Evolutionary conservation across 2,797 vertebrate species (phyloP).

Genomic region (Chloroceryle inda): DNA sequence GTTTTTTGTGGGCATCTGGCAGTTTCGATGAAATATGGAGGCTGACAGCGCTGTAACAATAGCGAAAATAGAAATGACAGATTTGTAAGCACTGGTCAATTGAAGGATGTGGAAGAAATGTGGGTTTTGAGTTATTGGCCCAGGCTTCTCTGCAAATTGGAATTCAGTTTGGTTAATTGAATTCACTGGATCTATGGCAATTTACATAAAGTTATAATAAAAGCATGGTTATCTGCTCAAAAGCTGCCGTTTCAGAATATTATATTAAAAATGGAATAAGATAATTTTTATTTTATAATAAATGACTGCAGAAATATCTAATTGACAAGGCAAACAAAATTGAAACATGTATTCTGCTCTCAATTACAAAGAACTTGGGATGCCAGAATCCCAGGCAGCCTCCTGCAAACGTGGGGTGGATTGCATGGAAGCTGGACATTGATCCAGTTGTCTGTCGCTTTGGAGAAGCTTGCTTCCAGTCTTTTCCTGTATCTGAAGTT

Average conservation of each 20-base stretch:
- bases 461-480: not conserved
- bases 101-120: slow-evolving; percentile 1
- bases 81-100: slow-evolving; percentile 17
- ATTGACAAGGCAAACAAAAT: not conserved
- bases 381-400: accelerated
- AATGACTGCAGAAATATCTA: not conserved
- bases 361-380: accelerated
- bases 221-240: not conserved
- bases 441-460: accelerated
- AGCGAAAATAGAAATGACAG: slow-evolving; percentile 46
- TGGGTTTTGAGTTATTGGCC: slow-evolving; percentile 39
- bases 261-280: not conserved
- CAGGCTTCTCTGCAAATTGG: slow-evolving; percentile 34
- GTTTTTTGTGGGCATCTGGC: slow-evolving; percentile 42
- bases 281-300: not conserved
- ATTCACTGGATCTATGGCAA: slow-evolving; percentile 43
- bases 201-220: slow-evolving; percentile 57
- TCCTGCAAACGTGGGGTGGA: accelerated
- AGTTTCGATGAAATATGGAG: not conserved
- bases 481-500: not conserved
- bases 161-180: slow-evolving; percentile 58
- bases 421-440: not conserved
- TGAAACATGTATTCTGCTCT: not conserved
- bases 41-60: slow-evolving; percentile 27
- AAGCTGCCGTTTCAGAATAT: not conserved